Conservation (phyloP, 2,113 vertebrate genomes). For the Thomomys bottae region DNA sequence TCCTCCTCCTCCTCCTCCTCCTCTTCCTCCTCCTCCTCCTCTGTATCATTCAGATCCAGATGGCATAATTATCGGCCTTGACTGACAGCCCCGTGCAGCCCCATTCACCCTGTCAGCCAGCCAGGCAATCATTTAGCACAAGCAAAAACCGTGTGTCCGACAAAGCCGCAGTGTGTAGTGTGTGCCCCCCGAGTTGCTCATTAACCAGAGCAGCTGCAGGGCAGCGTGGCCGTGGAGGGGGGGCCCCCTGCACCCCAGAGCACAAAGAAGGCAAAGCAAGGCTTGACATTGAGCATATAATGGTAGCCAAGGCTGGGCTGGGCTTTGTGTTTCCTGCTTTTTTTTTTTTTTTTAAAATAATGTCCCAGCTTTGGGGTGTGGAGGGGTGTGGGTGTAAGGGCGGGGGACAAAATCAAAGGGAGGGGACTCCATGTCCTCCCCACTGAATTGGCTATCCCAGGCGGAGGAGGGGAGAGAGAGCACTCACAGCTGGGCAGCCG, state of each 20-base stretch:
- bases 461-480: constrained; percentile 78
- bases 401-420: constrained; percentile 78
- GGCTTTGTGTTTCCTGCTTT: constrained; percentile 77
- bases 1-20: too few relatives aligned
- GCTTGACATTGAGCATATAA: constrained; percentile 81
- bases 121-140: constrained; percentile 81
- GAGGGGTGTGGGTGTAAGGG: too few relatives aligned
- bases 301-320: constrained; percentile 75
- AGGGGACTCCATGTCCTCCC: constrained; percentile 76
- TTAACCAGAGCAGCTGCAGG: constrained; percentile 79
- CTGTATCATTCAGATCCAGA: constrained; percentile 82
- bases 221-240: constrained; percentile 75
- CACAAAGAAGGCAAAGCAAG: constrained; percentile 79
- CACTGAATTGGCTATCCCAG: constrained; percentile 79
- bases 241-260: constrained; percentile 67
- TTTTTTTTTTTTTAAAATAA: too few relatives aligned
- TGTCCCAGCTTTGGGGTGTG: constrained; percentile 75
- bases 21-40: constrained; percentile 47
- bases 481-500: constrained; percentile 48
- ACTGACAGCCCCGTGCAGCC: constrained; percentile 79
- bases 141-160: constrained; percentile 81
- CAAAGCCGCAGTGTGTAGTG: constrained; percentile 80
- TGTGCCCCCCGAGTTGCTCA: constrained; percentile 76
- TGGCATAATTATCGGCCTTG: constrained; percentile 82
- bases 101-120: constrained; percentile 81